These are phyloP conservation scores for Cyclina sinensis DNA, from an alignment of 1,140 invertebrate species.

Conservation along the genomic window DNA sequence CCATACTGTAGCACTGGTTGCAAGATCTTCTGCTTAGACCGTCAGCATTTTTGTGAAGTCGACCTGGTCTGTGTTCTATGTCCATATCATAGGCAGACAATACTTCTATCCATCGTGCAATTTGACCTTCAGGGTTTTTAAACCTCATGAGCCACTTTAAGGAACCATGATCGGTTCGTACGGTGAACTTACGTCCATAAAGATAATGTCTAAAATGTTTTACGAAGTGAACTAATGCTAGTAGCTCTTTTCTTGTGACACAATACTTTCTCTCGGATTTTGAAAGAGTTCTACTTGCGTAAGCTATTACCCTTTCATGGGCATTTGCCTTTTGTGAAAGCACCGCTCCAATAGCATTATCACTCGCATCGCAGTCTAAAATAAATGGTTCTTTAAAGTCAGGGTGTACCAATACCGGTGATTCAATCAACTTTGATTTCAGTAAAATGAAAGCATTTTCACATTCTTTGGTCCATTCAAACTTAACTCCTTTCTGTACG, in stretches of 20 bases:
- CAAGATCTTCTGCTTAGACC: constrained; percentile 64
- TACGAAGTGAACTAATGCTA: constrained; percentile 17
- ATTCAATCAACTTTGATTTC: background rate
- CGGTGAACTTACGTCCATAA: constrained; percentile 4
- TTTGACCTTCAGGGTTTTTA: too few species aligned
- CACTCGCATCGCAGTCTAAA: constrained; percentile 14
- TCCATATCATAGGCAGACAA: constrained; percentile 72
- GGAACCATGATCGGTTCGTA: constrained; percentile 31
- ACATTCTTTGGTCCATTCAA: background rate
- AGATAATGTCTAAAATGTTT: constrained; percentile 52
- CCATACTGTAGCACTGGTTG: background rate
- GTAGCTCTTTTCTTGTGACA: constrained; percentile 15
- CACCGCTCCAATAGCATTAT: constrained; percentile 12
- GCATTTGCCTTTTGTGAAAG: constrained; percentile 6
- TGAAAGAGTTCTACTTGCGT: background rate
- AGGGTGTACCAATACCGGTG: background rate
- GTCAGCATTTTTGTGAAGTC: constrained; percentile 75
- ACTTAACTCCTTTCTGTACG: background rate
- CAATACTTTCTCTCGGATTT: constrained; percentile 22
- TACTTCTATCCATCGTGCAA: constrained; percentile 71
- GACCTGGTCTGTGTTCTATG: constrained; percentile 71
- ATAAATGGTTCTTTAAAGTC: background rate
- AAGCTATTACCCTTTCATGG: background rate
- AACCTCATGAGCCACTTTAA: constrained; percentile 50
- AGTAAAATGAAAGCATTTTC: background rate